phyloP scores from a whole-genome alignment of 1,140 invertebrate species.

The Akabosia matsudoensis region DNA sequence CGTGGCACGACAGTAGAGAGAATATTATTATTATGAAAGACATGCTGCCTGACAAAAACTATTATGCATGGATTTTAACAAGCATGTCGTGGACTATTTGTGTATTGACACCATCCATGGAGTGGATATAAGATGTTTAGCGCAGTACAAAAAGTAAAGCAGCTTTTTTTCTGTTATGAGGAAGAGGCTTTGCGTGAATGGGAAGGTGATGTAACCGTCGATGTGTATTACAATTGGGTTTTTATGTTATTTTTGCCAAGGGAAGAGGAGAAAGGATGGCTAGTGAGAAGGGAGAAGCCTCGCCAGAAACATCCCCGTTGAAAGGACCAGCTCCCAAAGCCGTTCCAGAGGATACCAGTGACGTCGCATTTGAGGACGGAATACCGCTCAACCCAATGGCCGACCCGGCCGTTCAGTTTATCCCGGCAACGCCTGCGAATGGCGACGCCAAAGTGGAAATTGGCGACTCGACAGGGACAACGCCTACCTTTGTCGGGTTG shows the following conservation, averaged over 20 bases:
- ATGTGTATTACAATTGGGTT: not conserved
- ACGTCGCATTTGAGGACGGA: constrained; percentile 35
- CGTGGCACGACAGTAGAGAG: too few relatives aligned
- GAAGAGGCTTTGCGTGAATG: too few relatives aligned
- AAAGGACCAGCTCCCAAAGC: constrained; percentile 42
- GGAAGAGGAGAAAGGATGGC: constrained; percentile 23
- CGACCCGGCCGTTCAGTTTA: constrained; percentile 63
- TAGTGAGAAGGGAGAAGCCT: constrained; percentile 18
- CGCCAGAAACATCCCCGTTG: constrained; percentile 21
- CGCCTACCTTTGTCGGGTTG: constrained; percentile 68
- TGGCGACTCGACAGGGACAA: constrained; percentile 68
- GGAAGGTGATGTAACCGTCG: not conserved
- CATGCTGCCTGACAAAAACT: too few relatives aligned
- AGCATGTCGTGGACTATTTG: too few relatives aligned
- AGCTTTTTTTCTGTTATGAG: too few relatives aligned
- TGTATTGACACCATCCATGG: too few relatives aligned
- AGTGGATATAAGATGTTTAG: too few relatives aligned
- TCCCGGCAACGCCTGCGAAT: constrained; percentile 63
- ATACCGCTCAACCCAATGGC: constrained; percentile 33
- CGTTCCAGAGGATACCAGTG: constrained; percentile 37
- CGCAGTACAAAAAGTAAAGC: too few relatives aligned
- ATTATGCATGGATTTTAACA: too few relatives aligned
- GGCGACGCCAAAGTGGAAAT: constrained; percentile 84
- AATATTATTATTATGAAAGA: too few relatives aligned
- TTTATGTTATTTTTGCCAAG: not conserved